Base-by-base conservation (phyloP, 2,888 invertebrate genomes). In the Ethmia dodecea region DNA sequence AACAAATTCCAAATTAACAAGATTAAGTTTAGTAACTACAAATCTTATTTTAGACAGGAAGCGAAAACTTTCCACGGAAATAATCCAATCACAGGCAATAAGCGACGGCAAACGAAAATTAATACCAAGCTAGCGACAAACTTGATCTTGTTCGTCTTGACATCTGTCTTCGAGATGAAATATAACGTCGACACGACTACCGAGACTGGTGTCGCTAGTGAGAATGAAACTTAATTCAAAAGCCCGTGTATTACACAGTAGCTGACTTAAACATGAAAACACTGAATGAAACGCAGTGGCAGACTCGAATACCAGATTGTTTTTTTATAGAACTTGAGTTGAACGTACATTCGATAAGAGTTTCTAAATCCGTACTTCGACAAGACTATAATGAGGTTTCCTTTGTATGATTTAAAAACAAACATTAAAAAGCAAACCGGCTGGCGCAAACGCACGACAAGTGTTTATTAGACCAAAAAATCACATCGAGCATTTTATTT, bases 31-130 rank as follows among this genome's bases (percentile, higher is more conserved):
- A 62, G n/a, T n/a, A n/a, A n/a, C n/a, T n/a, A n/a, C n/a, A n/a
- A 57, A 63, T 65, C 58, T 61, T 69, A 68, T 71, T 73, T 66
- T 59, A 66, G 60, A 68, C 52, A 57, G 56, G 60, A 66, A 64
- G 69, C 65, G 60, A 65, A 67, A 68, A 70, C 60, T 70, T 60
- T 62, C 63, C 59, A 63, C 66, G 66, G 70, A 73, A 71, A 77
- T 79, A 78, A 81, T 76, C 73, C 77, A 79, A 79, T 80, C 72
- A 72, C 56, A 60, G 58, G 59, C 73, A 72, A 75, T 79, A 75
- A 76, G 66, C 59, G 56, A 59, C 58, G 67, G 77, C 60, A 66
- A 67, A 69, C 59, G 69, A 63, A 77, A 77, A 78, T 79, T 80
- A 78, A 76, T 77, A 79, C 63, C 56, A 62, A 62, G 63, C 62